Evolutionary conservation across 2,113 vertebrate genomes (phyloP).

Genomic region (Phoenicopterus ruber): DNA sequence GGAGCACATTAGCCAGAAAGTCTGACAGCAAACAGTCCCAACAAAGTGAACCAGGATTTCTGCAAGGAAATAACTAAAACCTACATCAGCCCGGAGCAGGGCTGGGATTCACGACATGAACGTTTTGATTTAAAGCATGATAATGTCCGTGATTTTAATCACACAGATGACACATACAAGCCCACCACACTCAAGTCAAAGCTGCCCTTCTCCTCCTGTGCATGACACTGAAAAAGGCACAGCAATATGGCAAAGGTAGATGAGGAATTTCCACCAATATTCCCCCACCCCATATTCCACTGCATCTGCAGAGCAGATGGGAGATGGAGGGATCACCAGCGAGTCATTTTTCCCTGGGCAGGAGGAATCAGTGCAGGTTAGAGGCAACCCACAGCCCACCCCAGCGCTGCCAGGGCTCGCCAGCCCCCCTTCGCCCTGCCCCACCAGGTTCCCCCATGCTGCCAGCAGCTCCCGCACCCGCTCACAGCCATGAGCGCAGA

Average conservation of each 20-base stretch:
- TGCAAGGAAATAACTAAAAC: neutral
- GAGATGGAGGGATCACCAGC: neutral
- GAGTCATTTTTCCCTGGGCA: accelerated
- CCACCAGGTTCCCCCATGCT: neutral
- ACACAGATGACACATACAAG: accelerated
- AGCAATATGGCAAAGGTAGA: accelerated
- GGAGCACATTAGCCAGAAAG: neutral
- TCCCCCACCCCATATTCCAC: neutral
- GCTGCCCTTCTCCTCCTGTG: neutral
- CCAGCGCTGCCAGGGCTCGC: accelerated
- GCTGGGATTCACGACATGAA: accelerated
- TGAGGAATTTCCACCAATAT: accelerated
- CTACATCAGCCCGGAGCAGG: neutral
- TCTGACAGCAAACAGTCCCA: neutral
- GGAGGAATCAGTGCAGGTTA: neutral
- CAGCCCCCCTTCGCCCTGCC: neutral
- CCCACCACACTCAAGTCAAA: neutral
- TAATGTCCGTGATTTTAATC: neutral
- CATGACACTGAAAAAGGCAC: accelerated
- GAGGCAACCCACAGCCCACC: neutral
- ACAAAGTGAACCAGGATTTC: neutral
- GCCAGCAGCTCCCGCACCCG: neutral
- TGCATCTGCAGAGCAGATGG: accelerated
- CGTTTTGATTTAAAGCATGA: neutral
- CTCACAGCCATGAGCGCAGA: accelerated